Evolutionary conservation across 2,113 vertebrate genomes (phyloP).

Genomic region (Laticauda laticaudata): DNA sequence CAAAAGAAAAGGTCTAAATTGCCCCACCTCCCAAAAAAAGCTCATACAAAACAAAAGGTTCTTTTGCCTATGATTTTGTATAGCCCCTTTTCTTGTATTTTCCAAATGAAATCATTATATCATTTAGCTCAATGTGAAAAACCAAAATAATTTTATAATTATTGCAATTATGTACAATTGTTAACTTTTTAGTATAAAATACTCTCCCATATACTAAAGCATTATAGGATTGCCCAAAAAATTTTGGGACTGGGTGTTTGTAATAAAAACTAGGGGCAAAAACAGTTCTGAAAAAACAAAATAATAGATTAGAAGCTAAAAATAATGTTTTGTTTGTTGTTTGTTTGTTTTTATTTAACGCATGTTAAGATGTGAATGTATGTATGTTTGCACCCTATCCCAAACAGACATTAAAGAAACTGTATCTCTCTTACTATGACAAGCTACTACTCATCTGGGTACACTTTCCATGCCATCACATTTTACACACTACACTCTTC

Average conservation of each 20-base stretch:
- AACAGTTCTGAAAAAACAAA: background rate
- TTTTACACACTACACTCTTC: background rate
- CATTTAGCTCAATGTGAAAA: background rate
- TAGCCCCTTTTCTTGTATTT: background rate
- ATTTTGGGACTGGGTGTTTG: background rate
- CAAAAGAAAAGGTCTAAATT: background rate
- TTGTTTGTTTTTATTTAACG: background rate
- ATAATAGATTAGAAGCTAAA: background rate
- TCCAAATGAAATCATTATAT: background rate
- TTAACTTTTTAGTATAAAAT: background rate
- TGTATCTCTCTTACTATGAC: background rate
- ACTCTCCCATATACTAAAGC: background rate
- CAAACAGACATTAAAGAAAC: background rate
- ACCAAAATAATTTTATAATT: background rate
- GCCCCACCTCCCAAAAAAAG: background rate
- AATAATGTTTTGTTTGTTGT: background rate
- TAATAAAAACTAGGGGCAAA: background rate
- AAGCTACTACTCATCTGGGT: background rate
- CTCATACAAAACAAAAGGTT: background rate
- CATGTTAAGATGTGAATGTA: background rate
- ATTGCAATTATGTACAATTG: background rate
- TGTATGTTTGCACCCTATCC: background rate
- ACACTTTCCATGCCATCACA: background rate
- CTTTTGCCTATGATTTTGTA: background rate
- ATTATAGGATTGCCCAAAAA: background rate